Evolutionary conservation across 53 echinoderm and acorn worm species (phyloP).

Genomic region (Paracentrotus lividus): DNA sequence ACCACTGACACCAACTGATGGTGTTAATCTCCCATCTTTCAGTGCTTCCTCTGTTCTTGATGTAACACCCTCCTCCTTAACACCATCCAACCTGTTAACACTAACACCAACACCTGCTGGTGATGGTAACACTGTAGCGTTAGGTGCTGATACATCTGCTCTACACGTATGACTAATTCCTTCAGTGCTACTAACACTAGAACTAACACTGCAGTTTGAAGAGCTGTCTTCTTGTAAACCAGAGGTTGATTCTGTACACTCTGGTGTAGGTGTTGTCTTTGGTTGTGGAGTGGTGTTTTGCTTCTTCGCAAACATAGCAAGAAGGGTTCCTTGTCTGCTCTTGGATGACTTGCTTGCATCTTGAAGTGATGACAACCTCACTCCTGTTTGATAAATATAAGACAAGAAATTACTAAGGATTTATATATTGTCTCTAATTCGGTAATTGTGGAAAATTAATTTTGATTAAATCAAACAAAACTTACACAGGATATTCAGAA

Average conservation of each 20-base stretch:
- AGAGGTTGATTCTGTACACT: neutral
- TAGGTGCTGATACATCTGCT: neutral
- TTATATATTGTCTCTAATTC: no score
- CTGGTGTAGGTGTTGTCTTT: neutral
- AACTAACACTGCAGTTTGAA: neutral
- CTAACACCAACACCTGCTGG: slow-evolving; percentile 2
- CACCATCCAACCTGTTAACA: neutral
- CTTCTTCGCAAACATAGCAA: slow-evolving; percentile 58
- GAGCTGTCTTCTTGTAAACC: neutral
- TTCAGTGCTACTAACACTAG: neutral
- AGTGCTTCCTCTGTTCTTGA: neutral
- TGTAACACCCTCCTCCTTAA: neutral
- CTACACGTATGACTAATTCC: neutral
- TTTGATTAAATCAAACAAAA: no score
- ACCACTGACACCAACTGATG: neutral
- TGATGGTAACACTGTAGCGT: neutral
- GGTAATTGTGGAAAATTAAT: no score
- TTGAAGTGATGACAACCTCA: slow-evolving; percentile 79
- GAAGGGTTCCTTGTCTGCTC: slow-evolving; percentile 51
- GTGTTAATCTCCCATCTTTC: neutral
- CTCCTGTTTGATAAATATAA: slow-evolving; percentile 71
- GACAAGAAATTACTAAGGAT: no score
- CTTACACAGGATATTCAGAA: no score
- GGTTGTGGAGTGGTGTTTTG: neutral
- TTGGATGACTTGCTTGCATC: slow-evolving; percentile 42